A percentile compares a stretch with the other conserved stretches of the same genome.
These are phyloP conservation scores for Eufriesea mexicana DNA, from an alignment of 1,140 invertebrate genomes.

Conservation along the genomic window DNA sequence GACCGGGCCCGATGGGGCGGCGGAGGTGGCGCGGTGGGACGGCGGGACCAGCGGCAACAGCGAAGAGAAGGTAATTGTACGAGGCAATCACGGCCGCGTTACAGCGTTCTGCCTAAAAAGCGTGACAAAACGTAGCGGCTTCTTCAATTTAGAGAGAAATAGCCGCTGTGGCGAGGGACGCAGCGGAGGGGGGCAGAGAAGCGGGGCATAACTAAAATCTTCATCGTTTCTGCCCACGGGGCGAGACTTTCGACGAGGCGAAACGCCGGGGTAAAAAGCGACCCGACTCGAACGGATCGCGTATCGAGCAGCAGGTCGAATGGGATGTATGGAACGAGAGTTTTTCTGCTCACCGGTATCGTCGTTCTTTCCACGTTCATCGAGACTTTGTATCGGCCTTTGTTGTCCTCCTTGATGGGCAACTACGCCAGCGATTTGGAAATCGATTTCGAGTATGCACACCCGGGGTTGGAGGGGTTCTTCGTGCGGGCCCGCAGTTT, in stretches of 20 bases:
- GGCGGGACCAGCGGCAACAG: background rate
- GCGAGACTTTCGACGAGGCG: conserved; percentile 2
- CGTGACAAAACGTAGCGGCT: conserved; percentile 69
- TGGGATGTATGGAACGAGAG: background rate
- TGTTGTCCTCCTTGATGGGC: too few species aligned
- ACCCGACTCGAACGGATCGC: conserved; percentile 12
- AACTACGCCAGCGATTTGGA: conserved; percentile 26
- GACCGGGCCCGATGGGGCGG: conserved; percentile 12
- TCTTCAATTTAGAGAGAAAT: conserved; percentile 47
- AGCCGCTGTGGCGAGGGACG: background rate
- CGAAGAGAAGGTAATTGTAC: conserved; percentile 69
- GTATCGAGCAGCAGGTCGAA: background rate
- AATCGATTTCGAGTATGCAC: conserved; percentile 19
- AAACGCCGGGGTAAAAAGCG: background rate
- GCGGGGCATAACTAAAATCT: conserved; percentile 68
- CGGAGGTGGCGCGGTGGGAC: background rate
- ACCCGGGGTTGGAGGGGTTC: background rate
- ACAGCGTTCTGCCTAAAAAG: conserved; percentile 71
- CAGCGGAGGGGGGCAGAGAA: background rate
- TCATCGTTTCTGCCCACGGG: conserved; percentile 57
- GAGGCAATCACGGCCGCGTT: conserved; percentile 72
- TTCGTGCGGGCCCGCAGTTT: background rate
- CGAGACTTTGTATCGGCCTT: background rate
- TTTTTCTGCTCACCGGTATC: conserved; percentile 5
- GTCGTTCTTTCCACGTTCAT: background rate